phyloP scores from a whole-genome alignment of 2,888 invertebrate genomes.

The Leptopilina drosophilae region DNA sequence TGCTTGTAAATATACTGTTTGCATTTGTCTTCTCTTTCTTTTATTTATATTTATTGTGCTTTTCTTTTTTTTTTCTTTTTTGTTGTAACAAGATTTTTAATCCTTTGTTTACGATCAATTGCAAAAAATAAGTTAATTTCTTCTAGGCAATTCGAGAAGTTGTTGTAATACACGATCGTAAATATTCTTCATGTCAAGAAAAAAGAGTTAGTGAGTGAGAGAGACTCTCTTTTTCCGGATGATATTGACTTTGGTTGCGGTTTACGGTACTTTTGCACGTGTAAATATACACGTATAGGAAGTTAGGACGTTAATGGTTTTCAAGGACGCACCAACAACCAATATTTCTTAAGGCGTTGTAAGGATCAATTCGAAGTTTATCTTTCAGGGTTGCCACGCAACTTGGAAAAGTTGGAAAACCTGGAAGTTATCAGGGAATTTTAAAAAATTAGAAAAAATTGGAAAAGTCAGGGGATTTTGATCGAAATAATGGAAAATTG shows the following conservation, averaged over 20 bases:
- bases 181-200: neutral
- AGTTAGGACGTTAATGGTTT: conserved; percentile 49
- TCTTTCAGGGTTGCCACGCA: neutral
- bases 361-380: neutral
- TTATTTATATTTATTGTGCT: too few relatives aligned
- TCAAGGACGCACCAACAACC: conserved; percentile 42
- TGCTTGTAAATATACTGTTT: neutral
- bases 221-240: conserved; percentile 48
- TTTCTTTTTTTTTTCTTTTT: too few relatives aligned
- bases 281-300: conserved; percentile 51
- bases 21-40: conserved; percentile 36
- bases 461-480: too few relatives aligned
- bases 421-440: too few relatives aligned
- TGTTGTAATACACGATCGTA: conserved; percentile 15
- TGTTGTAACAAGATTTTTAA: conserved; percentile 32
- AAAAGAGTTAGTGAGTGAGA: neutral
- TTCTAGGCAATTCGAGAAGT: conserved; percentile 41
- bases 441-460: too few relatives aligned
- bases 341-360: neutral
- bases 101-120: conserved; percentile 53
- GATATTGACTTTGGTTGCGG: conserved; percentile 46
- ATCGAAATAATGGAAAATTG: too few relatives aligned
- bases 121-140: conserved; percentile 51
- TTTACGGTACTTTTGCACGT: conserved; percentile 57
- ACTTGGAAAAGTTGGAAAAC: too few relatives aligned